These are phyloP conservation scores for Malurus alboscapulatus DNA, from an alignment of 2,113 vertebrate genomes.

Conservation along the genomic window DNA sequence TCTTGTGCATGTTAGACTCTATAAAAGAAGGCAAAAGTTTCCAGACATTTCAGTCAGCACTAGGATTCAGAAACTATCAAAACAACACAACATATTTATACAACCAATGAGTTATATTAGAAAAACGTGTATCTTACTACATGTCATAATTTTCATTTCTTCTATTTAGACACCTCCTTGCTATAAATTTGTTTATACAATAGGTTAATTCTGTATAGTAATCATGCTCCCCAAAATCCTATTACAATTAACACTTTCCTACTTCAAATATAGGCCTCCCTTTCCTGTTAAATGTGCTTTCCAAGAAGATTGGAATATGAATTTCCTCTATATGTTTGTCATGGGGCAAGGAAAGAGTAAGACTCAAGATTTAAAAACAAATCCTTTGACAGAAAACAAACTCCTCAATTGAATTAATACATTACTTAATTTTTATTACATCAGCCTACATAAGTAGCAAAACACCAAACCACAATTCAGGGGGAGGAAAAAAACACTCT, in stretches of 20 bases:
- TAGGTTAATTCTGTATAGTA: neutral
- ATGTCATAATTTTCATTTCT: neutral
- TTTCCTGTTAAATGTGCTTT: slow-evolving; percentile 1
- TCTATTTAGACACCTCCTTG: neutral
- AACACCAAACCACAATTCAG: neutral
- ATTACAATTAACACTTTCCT: neutral
- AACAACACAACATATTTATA: neutral
- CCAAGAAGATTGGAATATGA: neutral
- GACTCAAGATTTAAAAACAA: neutral
- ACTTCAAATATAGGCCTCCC: neutral
- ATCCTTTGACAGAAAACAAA: neutral
- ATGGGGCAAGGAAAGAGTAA: neutral
- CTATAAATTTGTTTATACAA: neutral
- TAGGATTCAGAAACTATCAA: neutral
- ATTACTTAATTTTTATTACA: neutral
- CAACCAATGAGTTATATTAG: neutral
- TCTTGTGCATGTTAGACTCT: neutral
- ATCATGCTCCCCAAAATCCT: neutral
- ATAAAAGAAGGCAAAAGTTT: neutral
- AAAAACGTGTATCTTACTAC: neutral
- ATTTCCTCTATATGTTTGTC: neutral
- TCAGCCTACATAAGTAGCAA: neutral
- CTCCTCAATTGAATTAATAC: neutral
- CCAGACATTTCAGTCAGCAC: neutral
- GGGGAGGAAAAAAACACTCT: fast-evolving